A percentile compares a stretch with the other conserved stretches of the same genome.
Evolutionary conservation across 2,113 vertebrate genomes (phyloP).

Genomic region (Ptyas mucosa): DNA sequence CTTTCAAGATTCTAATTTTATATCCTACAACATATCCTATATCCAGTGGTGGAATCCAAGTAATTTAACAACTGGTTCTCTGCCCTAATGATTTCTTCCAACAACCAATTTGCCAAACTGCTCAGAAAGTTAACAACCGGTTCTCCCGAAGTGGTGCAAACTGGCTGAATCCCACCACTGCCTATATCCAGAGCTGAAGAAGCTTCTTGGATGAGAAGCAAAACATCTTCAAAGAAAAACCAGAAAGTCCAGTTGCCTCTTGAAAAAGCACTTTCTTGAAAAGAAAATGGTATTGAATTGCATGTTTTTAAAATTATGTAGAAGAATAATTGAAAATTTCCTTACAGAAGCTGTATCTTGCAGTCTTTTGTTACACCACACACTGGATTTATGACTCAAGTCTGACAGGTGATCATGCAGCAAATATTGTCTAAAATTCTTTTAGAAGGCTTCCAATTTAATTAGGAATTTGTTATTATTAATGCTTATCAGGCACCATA

Average conservation of each 20-base stretch:
- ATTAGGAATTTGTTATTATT: slow-evolving; percentile 3
- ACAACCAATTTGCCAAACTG: too few species aligned
- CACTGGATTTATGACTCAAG: background rate
- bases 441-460: background rate
- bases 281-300: background rate
- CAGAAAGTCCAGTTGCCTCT: too few species aligned
- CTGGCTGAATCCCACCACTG: too few species aligned
- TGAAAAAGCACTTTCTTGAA: too few species aligned
- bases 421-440: background rate
- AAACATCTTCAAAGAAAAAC: too few species aligned
- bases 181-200: too few species aligned
- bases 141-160: too few species aligned
- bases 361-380: background rate
- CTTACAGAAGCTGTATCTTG: background rate
- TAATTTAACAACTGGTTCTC: too few species aligned
- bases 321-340: background rate
- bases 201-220: too few species aligned
- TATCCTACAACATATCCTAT: background rate
- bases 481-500: slow-evolving; percentile 1
- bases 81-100: too few species aligned
- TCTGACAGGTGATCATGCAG: background rate
- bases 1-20: background rate
- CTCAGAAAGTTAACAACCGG: too few species aligned
- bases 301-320: background rate
- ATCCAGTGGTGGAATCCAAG: too few species aligned